phyloP scores from a whole-genome alignment of 2,888 invertebrate genomes.

The Diadegma fenestrale region DNA sequence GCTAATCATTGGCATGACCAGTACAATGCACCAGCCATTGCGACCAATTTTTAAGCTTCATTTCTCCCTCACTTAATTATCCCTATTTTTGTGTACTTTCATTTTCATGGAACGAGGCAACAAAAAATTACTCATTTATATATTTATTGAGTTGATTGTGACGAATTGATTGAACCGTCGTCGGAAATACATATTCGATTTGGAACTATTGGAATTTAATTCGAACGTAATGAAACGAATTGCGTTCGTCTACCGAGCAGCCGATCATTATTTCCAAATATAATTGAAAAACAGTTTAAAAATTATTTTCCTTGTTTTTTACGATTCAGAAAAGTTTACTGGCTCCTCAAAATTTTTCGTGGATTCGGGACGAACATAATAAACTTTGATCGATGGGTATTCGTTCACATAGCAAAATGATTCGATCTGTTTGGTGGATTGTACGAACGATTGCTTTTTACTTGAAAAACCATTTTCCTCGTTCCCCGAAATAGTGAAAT shows the following conservation, averaged over 20 bases:
- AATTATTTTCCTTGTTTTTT: no score
- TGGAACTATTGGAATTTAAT: neutral
- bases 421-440: neutral
- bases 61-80: conserved; percentile 56
- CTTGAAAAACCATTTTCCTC: conserved; percentile 17
- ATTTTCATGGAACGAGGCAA: conserved; percentile 26
- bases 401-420: neutral
- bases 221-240: neutral
- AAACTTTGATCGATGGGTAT: neutral
- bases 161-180: conserved; percentile 49
- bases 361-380: no score
- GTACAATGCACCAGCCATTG: conserved; percentile 49
- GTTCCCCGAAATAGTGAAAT: neutral
- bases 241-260: neutral
- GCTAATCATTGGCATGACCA: conserved; percentile 66
- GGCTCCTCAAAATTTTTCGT: no score
- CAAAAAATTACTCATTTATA: conserved; percentile 21
- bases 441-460: neutral
- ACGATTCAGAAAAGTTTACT: no score
- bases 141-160: conserved; percentile 35
- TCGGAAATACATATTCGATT: conserved; percentile 18
- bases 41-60: conserved; percentile 40
- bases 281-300: no score
- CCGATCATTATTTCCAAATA: neutral
- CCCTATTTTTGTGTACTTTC: conserved; percentile 46